phyloP scores from a whole-genome alignment of 2,113 vertebrate genomes.

The Panthera leo region DNA sequence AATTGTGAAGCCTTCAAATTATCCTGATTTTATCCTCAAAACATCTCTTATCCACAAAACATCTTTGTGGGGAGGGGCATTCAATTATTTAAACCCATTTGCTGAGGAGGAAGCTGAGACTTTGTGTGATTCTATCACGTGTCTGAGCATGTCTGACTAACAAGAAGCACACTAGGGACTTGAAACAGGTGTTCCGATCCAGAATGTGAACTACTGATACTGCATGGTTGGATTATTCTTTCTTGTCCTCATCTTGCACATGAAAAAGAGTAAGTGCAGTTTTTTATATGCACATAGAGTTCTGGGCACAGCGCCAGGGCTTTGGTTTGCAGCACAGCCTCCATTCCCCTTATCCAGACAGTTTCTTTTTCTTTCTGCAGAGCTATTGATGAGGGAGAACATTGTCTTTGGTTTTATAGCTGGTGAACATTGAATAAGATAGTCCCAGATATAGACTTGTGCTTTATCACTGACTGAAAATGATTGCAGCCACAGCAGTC shows the following conservation, averaged over 20 bases:
- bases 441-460: conserved; percentile 14
- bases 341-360: background rate
- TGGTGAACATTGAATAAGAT: conserved; percentile 47
- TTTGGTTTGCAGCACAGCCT: background rate
- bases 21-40: background rate
- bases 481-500: background rate
- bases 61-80: background rate
- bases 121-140: background rate
- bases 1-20: conserved; percentile 37
- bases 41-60: background rate
- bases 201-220: background rate
- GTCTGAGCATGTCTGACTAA: background rate
- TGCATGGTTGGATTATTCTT: background rate
- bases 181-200: background rate
- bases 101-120: background rate
- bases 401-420: conserved; percentile 60
- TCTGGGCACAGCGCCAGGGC: conserved; percentile 35
- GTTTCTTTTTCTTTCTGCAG: conserved; percentile 28
- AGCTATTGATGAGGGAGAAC: conserved; percentile 38
- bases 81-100: background rate
- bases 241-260: background rate
- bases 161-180: background rate
- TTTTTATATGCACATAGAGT: background rate
- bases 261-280: background rate
- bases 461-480: conserved; percentile 57